Percentiles rank a stretch among this genome's conserved stretches.
These are phyloP conservation scores for Choloepus didactylus DNA, from an alignment of 2,797 vertebrate genomes.

Conservation along the genomic window DNA sequence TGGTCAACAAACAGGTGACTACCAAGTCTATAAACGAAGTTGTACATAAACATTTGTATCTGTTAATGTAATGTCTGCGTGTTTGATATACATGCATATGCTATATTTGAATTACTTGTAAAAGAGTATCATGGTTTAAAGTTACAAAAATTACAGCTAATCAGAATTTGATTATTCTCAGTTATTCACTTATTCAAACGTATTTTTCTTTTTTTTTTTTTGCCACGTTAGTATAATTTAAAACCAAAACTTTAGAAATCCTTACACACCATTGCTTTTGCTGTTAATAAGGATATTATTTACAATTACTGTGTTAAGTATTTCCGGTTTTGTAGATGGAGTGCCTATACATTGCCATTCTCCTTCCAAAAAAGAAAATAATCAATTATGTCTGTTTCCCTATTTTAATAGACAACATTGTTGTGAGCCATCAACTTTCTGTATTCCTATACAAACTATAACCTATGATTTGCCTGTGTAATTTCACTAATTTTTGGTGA, in stretches of 20 bases:
- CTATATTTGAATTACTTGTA: conserved; percentile 41
- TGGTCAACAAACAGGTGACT: neutral
- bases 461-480: conserved; percentile 51
- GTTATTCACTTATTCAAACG: conserved; percentile 27
- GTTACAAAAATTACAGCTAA: neutral
- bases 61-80: neutral
- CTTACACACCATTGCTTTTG: conserved; percentile 27
- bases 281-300: neutral
- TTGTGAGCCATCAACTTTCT: conserved; percentile 39
- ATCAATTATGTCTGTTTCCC: conserved; percentile 17
- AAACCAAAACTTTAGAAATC: conserved; percentile 26
- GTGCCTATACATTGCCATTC: neutral
- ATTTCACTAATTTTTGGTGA: conserved; percentile 68
- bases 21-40: neutral
- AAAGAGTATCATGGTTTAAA: conserved; percentile 37
- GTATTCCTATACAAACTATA: conserved; percentile 11
- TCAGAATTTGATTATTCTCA: conserved; percentile 50
- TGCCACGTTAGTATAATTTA: conserved; percentile 41
- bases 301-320: neutral
- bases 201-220: conserved; percentile 55
- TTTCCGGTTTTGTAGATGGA: neutral
- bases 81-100: neutral
- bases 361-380: conserved; percentile 15
- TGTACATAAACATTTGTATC: neutral
- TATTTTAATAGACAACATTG: conserved; percentile 12